Evolutionary conservation across 1,140 invertebrate species (phyloP), one percentile per base, ranked within the genome.

Genomic region (Aethina tumida): DNA sequence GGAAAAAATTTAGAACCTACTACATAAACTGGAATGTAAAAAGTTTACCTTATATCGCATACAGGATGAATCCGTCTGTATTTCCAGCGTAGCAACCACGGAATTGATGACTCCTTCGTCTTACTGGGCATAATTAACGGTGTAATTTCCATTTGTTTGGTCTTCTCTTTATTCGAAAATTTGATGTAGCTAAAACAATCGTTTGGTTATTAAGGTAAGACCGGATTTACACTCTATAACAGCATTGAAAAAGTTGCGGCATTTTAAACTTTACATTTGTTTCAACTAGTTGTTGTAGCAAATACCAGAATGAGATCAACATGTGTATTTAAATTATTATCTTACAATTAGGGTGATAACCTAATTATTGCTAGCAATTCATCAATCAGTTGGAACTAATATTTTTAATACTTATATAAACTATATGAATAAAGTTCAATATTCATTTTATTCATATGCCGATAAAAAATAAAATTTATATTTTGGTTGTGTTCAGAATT

Each of bases 51-150:
- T 21, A 20, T 7, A 14, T 33, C 34, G 17, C 29, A 17, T 3
- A 39, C 15, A 5, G 49, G 49, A 25, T 49, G 43, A 17, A 49
- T 46, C 39, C 46, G 47, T 28, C 45, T 35, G 28, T 43, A 43
- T 27, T 40, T 47, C 41, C 45, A 43, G 12, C 35, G 9, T 5
- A 42, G 17, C 12, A 40, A 40, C 38, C 39, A 35, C 8, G 39
- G 39, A 4, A 41, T 7, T 24, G 7, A 7, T 24, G n/a, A 24
- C 22, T 7, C 7, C 6, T 24, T 24, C n/a, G n/a, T 39, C 25
- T 14, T 14, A 15, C 8, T 18, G 14, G n/a, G 13, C 24, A 7
- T 19, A 19, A 14, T 22, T 14, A 8, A 6, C 12, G 20, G 26
- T 14, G 16, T 9, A 18, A 7, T n/a, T 7, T 35, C 13, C n/a